Base-by-base conservation (phyloP, 2,113 vertebrate genomes). In the Dolichotis patagonum region DNA sequence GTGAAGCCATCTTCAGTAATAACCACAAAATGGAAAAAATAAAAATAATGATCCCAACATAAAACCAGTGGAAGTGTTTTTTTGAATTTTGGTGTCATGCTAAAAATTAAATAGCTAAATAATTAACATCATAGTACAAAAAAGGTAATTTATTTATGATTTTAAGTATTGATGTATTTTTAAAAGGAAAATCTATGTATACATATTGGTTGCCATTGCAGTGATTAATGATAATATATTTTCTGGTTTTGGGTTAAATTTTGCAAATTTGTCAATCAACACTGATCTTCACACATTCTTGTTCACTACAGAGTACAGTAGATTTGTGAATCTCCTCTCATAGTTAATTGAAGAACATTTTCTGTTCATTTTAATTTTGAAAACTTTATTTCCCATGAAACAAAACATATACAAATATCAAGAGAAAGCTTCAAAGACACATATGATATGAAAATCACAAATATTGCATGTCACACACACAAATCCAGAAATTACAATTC, bases 321-420 rank as follows among this genome's bases (percentile, higher is more conserved):
- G 35, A 35, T 54, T 78, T 87, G 54, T 92, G 54, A 30, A n/a
- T 80, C 52, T 96, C 88, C 78, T 60, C 69, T 91, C 65, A 43
- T 13, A 52, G 17, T n/a, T 60, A 2, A 43, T 38, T 78, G 5
- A 80, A 73, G 54, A 93, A 86, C 12, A 73, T 58, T 88, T 95
- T 86, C 24, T 24, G 88, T 85, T 92, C 41, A 87, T 85, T 95
- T 90, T 54, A 67, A 69, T 81, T 93, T 94, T 80, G 3, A 86
- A 85, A 81, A 8, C 73, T 95, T 94, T 90, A 46, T 77, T 87
- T 90, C 28, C n/a, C 3, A 10, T 85, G 49, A 88, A 93, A 22
- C 6, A 95, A 60, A 46, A 86, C 5, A 30, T 83, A 63, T 19
- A 38, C 30, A 87, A 71, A 65, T 65, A 65, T 60, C n/a, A 30